phyloP scores from a whole-genome alignment of 2,888 invertebrate genomes.

The Tinea trinotella region DNA sequence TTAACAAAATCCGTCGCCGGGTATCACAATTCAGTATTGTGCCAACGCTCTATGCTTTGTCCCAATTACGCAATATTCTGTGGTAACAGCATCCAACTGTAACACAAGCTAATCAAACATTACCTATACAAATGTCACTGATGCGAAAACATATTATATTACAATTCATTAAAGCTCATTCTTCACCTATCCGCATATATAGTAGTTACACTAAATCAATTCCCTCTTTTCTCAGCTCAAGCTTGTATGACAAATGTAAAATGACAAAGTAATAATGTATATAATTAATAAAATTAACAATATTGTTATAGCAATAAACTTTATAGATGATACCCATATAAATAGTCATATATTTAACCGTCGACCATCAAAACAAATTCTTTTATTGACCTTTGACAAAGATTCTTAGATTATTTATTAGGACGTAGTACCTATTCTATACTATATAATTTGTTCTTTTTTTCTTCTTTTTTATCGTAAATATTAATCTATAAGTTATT shows the following conservation, averaged over 20 bases:
- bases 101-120: slow-evolving; percentile 33
- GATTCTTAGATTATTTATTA: neutral
- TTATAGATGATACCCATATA: too few species aligned
- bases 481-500: too few species aligned
- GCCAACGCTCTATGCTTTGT: slow-evolving; percentile 25
- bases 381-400: neutral
- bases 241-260: neutral
- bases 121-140: slow-evolving; percentile 24
- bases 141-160: slow-evolving; percentile 6
- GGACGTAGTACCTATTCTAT: too few species aligned
- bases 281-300: neutral
- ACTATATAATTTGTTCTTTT: too few species aligned
- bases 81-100: slow-evolving; percentile 35
- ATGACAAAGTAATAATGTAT: neutral
- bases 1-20: slow-evolving; percentile 16
- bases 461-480: too few species aligned
- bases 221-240: neutral
- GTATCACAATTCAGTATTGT: slow-evolving; percentile 11
- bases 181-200: neutral
- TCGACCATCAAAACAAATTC: neutral
- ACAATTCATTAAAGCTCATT: slow-evolving; percentile 20
- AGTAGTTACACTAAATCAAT: neutral
- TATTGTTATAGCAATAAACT: neutral
- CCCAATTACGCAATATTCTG: slow-evolving; percentile 44
- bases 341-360: too few species aligned